Percentiles rank a stretch among this genome's conserved stretches.
Evolutionary conservation across 2,797 vertebrate species (phyloP).

Genomic region (Cryptoprocta ferox): DNA sequence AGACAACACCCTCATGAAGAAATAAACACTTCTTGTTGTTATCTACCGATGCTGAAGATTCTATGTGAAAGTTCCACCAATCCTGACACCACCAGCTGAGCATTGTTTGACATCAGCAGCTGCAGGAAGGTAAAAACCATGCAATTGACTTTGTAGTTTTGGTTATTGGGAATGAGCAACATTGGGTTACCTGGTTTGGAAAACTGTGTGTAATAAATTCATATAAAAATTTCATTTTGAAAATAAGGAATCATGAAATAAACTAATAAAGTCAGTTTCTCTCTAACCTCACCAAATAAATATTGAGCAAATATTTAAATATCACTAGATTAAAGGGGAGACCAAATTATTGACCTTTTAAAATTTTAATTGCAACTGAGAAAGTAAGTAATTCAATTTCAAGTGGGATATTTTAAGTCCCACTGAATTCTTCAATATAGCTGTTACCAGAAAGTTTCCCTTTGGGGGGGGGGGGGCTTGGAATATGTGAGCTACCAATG

Average conservation of each 20-base stretch:
- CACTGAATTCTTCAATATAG: not conserved
- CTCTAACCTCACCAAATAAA: not conserved
- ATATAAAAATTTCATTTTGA: not conserved
- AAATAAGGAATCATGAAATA: not conserved
- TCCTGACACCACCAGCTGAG: not conserved
- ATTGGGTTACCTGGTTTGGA: not conserved
- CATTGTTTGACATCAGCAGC: not conserved
- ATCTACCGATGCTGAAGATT: not conserved
- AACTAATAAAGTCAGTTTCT: not conserved
- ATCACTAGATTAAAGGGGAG: not conserved
- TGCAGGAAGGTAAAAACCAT: not conserved
- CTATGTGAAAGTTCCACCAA: not conserved
- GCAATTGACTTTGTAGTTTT: not conserved
- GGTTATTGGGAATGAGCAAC: not conserved
- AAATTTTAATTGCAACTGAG: not conserved
- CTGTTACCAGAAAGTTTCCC: not conserved
- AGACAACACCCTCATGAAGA: not conserved
- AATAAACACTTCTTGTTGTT: not conserved
- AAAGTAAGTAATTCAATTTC: not conserved
- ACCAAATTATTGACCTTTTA: not conserved
- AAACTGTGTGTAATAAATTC: not conserved
- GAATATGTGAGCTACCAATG: not conserved
- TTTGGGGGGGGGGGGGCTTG: not conserved
- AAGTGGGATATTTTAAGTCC: not conserved
- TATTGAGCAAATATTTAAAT: not conserved